These are phyloP conservation scores for Hyaena hyaena DNA, from an alignment of 2,113 vertebrate genomes.

Conservation along the genomic window DNA sequence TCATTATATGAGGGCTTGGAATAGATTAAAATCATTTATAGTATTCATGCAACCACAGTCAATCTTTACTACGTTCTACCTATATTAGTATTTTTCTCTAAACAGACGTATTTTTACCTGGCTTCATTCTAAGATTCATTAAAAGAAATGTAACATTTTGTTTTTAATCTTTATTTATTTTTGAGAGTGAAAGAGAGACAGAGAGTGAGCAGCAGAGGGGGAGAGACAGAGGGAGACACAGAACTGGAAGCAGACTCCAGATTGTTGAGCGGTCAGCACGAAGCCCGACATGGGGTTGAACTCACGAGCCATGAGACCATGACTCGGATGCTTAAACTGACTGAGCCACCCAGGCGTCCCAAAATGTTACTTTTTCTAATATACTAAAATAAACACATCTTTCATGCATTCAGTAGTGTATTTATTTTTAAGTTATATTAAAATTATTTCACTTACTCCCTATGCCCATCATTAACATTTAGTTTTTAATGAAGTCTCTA, in stretches of 20 bases:
- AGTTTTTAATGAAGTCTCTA: not conserved
- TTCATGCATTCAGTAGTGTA: not conserved
- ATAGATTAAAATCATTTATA: not conserved
- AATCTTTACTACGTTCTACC: not conserved
- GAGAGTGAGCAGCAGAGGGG: too few species aligned
- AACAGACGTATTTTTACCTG: not conserved
- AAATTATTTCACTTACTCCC: not conserved
- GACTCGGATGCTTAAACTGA: too few species aligned
- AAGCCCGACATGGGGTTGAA: too few species aligned
- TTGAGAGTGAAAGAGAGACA: too few species aligned
- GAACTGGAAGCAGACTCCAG: too few species aligned
- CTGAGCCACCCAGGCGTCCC: too few species aligned
- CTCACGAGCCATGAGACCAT: too few species aligned
- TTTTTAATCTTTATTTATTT: too few species aligned
- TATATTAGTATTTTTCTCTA: conserved; percentile 10
- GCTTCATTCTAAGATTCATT: conserved; percentile 7
- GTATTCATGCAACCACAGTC: not conserved
- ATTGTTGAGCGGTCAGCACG: too few species aligned
- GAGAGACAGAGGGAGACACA: too few species aligned
- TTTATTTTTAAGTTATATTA: conserved; percentile 27
- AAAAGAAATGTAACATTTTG: not conserved
- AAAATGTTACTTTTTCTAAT: conserved; percentile 21
- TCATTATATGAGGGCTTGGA: not conserved
- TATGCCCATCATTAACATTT: not conserved
- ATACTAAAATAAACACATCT: not conserved